Conservation (phyloP, 2,797 vertebrate genomes). For the Amblyopsis hoosieri region DNA sequence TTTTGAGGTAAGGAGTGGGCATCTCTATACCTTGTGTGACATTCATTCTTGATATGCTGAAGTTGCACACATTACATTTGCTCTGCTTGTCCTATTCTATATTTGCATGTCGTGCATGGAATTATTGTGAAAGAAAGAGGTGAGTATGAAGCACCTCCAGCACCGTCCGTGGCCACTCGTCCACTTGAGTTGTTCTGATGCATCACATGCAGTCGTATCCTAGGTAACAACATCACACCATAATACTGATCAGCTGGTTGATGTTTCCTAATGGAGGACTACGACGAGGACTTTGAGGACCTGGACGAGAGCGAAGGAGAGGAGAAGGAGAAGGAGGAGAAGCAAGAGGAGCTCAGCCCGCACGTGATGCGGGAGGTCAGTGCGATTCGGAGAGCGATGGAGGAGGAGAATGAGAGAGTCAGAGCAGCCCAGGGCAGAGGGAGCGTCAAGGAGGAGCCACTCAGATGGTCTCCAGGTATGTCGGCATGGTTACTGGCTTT, state of each 20-base stretch:
- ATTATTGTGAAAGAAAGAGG: conserved; percentile 66
- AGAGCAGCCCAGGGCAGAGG: conserved; percentile 55
- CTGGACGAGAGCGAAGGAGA: conserved; percentile 64
- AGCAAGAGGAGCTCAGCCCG: conserved; percentile 52
- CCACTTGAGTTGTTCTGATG: not conserved
- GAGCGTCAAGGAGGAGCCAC: conserved; percentile 28
- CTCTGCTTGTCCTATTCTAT: conserved; percentile 16
- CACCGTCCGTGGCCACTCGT: no score
- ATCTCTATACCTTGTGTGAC: rapidly evolving
- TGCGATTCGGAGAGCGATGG: conserved; percentile 89
- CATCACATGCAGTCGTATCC: no score
- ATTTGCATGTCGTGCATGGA: conserved; percentile 62
- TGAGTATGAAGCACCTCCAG: conserved; percentile 50
- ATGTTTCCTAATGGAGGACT: conserved; percentile 80
- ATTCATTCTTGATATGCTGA: conserved; percentile 7
- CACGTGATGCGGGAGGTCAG: conserved; percentile 82
- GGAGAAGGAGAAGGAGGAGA: conserved; percentile 39
- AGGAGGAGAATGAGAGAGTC: conserved; percentile 87
- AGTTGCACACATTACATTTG: conserved; percentile 8
- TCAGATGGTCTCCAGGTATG: no score
- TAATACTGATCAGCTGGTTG: not conserved
- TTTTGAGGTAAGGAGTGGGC: conserved; percentile 85
- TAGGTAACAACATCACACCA: no score
- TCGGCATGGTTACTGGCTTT: no score
- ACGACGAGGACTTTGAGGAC: conserved; percentile 94